Base-by-base conservation (phyloP, 2,888 invertebrate species). In the Drosophila merina region DNA sequence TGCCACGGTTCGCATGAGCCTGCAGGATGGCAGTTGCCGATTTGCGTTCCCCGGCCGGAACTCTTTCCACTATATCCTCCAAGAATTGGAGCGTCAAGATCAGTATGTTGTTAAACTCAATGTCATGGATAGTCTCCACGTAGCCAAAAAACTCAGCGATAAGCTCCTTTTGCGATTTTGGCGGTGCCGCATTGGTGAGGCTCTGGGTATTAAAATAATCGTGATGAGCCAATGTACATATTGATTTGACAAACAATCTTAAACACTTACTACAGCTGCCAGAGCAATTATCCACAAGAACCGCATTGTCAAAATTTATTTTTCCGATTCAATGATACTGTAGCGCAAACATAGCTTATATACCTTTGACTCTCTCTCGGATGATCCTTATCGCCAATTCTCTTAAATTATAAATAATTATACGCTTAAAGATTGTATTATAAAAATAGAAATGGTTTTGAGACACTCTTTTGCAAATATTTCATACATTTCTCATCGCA, bases 21-120 rank as follows among this genome's bases (percentile, higher is more conserved):
- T 45, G 36, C 5, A 66, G 25, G 2, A 7, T 6, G 6, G 25
- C 44, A 0, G 51, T 51, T 8, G 10, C 44, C 2, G 25, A 30
- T 25, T 66, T 66, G 5, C 63, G 67, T 7, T 66, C 10, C 7
- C n/a, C 30, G 3, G 5, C 25, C 5, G 67, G 67, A n/a, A 63
- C 45, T 7, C 5, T 45, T 5, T 45, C 5, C n/a, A 45, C 26
- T 45, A 52, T 1, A 3, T 26, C 2, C 0, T 5, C 31, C 8
- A 66, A 30, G 36, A 38, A 63, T 0, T 25, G n/a, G 9, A 10
- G 8, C 3, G 44, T 36, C 7, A 51, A 0, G 1, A 5, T 2
- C 30, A 66, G 30, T n/a, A 45, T 26, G n/a, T 63, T 63, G 0
- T 26, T n/a, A 5, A 14, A 25, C 33, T 51, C 20, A 30, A 66